Percentiles rank a stretch among this genome's conserved stretches.
Evolutionary conservation across 2,888 invertebrate genomes (phyloP).

Genomic region (Diabrotica balteata): DNA sequence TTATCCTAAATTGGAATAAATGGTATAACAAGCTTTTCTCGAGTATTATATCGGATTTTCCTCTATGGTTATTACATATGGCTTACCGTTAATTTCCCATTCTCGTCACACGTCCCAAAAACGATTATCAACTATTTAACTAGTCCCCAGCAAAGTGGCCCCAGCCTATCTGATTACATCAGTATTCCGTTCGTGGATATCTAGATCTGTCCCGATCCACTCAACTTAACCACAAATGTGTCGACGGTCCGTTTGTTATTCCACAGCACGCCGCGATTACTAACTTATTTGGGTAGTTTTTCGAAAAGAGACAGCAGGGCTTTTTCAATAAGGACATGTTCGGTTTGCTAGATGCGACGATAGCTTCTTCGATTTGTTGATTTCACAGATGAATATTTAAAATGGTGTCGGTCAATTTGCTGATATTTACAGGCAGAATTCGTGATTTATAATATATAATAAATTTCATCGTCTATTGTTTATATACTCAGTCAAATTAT

Average conservation of each 20-base stretch:
- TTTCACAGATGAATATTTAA: no score
- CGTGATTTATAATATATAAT: no score
- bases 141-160: conserved; percentile 30
- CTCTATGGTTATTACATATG: no score
- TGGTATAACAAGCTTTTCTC: no score
- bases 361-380: no score
- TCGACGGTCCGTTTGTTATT: conserved; percentile 51
- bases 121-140: conserved; percentile 54
- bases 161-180: conserved; percentile 55
- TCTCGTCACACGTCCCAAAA: conserved; percentile 24
- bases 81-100: conserved; percentile 6
- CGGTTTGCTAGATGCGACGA: conserved; percentile 10
- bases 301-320: conserved; percentile 6
- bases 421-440: no score
- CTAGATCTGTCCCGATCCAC: conserved; percentile 55
- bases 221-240: conserved; percentile 49
- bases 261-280: conserved; percentile 38
- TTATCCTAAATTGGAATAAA: no score
- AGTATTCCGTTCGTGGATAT: conserved; percentile 50
- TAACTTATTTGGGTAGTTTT: conserved; percentile 27
- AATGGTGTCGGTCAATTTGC: no score
- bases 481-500: no score
- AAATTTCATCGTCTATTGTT: no score
- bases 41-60: no score
- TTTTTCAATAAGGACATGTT: conserved; percentile 34